Evolutionary conservation across 2,113 vertebrate genomes (phyloP).

Genomic region (Tapirus terrestris): DNA sequence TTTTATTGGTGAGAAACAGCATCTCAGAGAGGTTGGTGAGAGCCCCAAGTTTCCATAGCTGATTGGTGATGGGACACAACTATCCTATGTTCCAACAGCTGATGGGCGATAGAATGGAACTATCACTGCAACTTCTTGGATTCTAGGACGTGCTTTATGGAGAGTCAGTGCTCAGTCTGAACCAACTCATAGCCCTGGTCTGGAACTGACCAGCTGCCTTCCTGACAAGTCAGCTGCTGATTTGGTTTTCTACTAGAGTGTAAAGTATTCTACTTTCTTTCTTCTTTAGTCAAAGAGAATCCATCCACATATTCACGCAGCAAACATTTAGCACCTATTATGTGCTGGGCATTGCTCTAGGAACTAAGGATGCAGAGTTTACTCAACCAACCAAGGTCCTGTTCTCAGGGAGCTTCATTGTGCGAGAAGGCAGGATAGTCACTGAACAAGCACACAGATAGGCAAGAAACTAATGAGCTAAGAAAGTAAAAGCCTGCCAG

Average conservation of each 20-base stretch:
- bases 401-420: neutral
- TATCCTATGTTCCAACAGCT: accelerated
- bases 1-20: neutral
- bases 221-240: too few relatives aligned
- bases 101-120: neutral
- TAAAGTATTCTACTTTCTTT: neutral
- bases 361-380: neutral
- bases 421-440: neutral
- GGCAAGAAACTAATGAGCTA: neutral
- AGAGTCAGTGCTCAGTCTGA: too few relatives aligned
- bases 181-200: accelerated
- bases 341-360: too few relatives aligned
- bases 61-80: neutral
- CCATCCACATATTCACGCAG: neutral
- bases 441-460: accelerated
- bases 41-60: accelerated
- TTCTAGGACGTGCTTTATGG: accelerated
- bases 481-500: accelerated
- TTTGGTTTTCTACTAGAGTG: neutral
- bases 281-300: neutral
- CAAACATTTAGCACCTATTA: neutral
- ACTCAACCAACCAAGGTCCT: accelerated
- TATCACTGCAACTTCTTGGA: accelerated
- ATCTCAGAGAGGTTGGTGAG: neutral
- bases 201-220: neutral